A percentile compares a stretch with the other conserved stretches of the same genome.
phyloP scores from a whole-genome alignment of 2,888 invertebrate genomes.

The Drosophila yooni region DNA sequence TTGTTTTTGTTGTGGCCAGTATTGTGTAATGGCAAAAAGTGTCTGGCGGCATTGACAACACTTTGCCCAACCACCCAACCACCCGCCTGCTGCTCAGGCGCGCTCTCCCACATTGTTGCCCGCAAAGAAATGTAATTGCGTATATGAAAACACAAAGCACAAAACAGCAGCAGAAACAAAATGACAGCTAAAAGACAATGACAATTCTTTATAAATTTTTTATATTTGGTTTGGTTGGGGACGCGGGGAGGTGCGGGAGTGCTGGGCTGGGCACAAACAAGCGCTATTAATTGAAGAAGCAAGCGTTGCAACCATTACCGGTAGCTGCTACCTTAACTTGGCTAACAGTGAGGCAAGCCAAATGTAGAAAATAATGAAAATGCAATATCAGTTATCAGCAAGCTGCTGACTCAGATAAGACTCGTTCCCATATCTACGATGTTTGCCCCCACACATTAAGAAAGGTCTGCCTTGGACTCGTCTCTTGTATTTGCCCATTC shows the following conservation, averaged over 20 bases:
- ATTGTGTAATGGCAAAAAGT: slow-evolving; percentile 69
- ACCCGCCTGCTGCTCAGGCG: slow-evolving; percentile 7
- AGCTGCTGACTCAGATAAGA: slow-evolving; percentile 29
- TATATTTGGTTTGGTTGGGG: neutral
- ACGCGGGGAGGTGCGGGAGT: neutral
- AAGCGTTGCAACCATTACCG: slow-evolving; percentile 32
- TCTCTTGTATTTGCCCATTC: slow-evolving; percentile 52
- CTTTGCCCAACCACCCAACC: slow-evolving; percentile 11
- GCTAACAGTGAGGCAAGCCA: slow-evolving; percentile 57
- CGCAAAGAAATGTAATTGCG: slow-evolving; percentile 67
- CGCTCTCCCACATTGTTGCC: slow-evolving; percentile 39
- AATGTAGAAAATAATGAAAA: neutral
- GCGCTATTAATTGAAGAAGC: slow-evolving; percentile 63
- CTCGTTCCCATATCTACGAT: slow-evolving; percentile 9
- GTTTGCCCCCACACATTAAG: slow-evolving; percentile 24
- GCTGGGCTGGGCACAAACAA: slow-evolving; percentile 31
- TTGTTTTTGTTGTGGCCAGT: slow-evolving; percentile 32
- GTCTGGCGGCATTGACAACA: slow-evolving; percentile 65
- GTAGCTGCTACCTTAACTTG: slow-evolving; percentile 73
- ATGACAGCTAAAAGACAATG: slow-evolving; percentile 48
- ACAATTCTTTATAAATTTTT: slow-evolving; percentile 56
- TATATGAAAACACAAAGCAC: slow-evolving; percentile 25
- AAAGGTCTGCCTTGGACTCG: slow-evolving; percentile 49
- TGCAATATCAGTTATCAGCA: slow-evolving; percentile 30
- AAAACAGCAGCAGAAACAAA: neutral